These are phyloP conservation scores for Dasysyrphus tricinctus DNA, from an alignment of 2,888 invertebrate genomes.

Conservation along the genomic window DNA sequence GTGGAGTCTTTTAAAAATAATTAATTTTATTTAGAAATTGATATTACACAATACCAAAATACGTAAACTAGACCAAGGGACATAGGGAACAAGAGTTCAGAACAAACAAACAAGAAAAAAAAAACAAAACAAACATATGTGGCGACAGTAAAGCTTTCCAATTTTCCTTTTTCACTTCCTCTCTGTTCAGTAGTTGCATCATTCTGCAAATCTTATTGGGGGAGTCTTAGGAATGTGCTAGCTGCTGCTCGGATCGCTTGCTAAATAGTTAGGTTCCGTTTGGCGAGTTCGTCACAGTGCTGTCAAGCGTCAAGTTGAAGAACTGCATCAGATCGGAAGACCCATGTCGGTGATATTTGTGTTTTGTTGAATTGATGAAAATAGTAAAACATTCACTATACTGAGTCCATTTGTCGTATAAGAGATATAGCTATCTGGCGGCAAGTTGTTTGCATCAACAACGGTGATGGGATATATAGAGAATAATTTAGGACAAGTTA, in stretches of 20 bases:
- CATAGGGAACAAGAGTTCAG: conserved; percentile 23
- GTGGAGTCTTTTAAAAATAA: conserved; percentile 33
- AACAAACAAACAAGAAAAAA: not conserved
- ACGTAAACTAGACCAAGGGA: not conserved
- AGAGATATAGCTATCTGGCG: not conserved
- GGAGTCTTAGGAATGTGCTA: conserved; percentile 57
- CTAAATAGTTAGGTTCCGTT: conserved; percentile 36
- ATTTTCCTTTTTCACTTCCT: conserved; percentile 46
- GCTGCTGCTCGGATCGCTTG: conserved; percentile 2
- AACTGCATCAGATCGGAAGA: conserved; percentile 48
- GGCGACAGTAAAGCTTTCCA: conserved; percentile 63
- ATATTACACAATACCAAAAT: conserved; percentile 54
- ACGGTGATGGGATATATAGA: conserved; percentile 12
- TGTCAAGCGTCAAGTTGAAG: conserved; percentile 55
- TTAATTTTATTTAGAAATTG: conserved; percentile 50
- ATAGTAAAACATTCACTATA: conserved; percentile 36
- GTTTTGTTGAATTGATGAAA: conserved; percentile 50
- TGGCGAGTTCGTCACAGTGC: conserved; percentile 57
- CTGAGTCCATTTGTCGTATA: conserved; percentile 2
- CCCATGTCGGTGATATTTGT: conserved; percentile 15
- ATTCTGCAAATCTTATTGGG: conserved; percentile 28
- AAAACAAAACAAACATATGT: conserved; percentile 19
- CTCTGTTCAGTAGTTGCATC: not conserved
- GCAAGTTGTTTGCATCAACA: not conserved
- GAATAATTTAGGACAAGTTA: conserved; percentile 67